Evolutionary conservation across 2,888 invertebrate genomes (phyloP).

Genomic region (Metellina segmentata): DNA sequence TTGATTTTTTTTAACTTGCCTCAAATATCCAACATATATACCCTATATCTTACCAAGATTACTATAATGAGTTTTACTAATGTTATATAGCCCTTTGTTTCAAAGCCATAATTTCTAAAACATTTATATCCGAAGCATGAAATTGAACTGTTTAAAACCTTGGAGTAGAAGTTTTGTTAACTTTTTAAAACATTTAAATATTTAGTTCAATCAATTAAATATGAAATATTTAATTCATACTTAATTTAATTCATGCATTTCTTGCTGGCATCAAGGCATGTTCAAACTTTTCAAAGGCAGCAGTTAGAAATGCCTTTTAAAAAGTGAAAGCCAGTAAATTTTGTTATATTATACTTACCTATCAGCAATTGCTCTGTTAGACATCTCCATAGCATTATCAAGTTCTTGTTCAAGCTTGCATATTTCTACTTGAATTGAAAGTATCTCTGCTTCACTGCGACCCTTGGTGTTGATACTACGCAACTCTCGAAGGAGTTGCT

Average conservation of each 20-base stretch:
- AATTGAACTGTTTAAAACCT: not conserved
- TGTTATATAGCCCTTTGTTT: not conserved
- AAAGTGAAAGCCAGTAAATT: slow-evolving; percentile 7
- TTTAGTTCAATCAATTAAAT: too few species aligned
- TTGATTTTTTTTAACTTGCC: too few species aligned
- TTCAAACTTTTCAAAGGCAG: slow-evolving; percentile 15
- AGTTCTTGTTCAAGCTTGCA: slow-evolving; percentile 93
- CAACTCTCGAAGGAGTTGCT: slow-evolving; percentile 93
- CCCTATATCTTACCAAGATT: too few species aligned
- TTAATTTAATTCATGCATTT: slow-evolving; percentile 19
- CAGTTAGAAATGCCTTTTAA: slow-evolving; percentile 20
- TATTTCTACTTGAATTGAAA: slow-evolving; percentile 91
- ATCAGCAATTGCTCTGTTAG: slow-evolving; percentile 95
- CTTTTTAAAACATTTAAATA: not conserved
- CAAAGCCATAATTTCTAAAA: not conserved
- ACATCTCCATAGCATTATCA: slow-evolving; percentile 93
- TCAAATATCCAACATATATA: too few species aligned
- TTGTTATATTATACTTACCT: slow-evolving; percentile 82
- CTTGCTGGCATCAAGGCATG: slow-evolving; percentile 13
- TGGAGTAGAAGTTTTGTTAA: not conserved
- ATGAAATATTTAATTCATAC: too few species aligned
- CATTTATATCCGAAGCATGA: not conserved
- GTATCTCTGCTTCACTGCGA: slow-evolving; percentile 91
- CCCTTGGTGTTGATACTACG: slow-evolving; percentile 86
- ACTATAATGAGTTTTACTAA: too few species aligned